Evolutionary conservation across 2,113 vertebrate genomes (phyloP), one percentile per base, ranked within the genome.

Genomic region (Triplophysa dalaica): DNA sequence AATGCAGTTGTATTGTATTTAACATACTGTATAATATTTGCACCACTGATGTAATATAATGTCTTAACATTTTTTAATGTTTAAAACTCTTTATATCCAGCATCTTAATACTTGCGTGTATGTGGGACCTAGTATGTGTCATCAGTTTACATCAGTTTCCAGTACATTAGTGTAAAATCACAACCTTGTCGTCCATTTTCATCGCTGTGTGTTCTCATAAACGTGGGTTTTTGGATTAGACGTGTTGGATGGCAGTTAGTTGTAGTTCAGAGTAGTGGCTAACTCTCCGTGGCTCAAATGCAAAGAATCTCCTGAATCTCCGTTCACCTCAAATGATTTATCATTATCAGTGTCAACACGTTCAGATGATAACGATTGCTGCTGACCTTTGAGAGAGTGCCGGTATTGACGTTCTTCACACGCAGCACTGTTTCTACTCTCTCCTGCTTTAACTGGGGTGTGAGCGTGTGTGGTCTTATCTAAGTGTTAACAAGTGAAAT

Each of bases 281-380:
- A 75, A 63, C 41, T 75, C 41, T 48, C 72, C 63, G 43, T 38
- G 45, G 22, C 26, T 64, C 61, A 2, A 17, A 21, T 45, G 26
- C 74, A 65, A 65, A 77, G 8, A 65, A 10, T 54, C 45, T 65
- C 10, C 17, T 1, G 8, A 22, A 66, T 77, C 22, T 77, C 17
- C 61, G 12, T 76, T 77, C 75, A 64, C 75, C 48, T 54, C 75
- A 64, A 77, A 77, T 77, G 75, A 77, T 77, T 77, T 77, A 65
- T 65, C 62, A 77, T 77, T 77, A 66, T 77, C 62, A 77, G 62
- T 65, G 75, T 77, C 75, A 38, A 54, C 62, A 38, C 11, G 43
- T 77, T 64, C 62, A 54, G 75, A 65, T 52, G 75, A 77, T 65
- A 77, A 77, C 43, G 43, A 65, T 17, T 77, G 75, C 26, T 8